A percentile compares a stretch with the other conserved stretches of the same genome.
phyloP scores from a whole-genome alignment of 2,113 vertebrate genomes.

The Promerops cafer region DNA sequence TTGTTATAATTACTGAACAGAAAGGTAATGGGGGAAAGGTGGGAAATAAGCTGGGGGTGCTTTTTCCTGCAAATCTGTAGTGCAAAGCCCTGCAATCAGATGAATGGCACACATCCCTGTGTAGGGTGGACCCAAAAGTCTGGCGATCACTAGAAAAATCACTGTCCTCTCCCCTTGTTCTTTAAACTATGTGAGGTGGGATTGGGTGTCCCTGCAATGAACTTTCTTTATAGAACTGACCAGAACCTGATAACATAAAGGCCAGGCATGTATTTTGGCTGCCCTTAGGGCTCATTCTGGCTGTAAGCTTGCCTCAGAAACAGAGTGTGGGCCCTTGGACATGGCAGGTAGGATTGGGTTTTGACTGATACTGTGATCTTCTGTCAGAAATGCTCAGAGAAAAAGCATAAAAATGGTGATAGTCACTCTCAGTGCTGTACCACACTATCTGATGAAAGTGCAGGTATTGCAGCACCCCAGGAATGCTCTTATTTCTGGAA shows the following conservation, averaged over 20 bases:
- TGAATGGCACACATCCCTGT: neutral
- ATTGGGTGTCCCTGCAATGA: neutral
- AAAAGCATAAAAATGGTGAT: neutral
- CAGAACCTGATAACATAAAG: neutral
- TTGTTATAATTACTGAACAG: neutral
- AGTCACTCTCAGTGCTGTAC: neutral
- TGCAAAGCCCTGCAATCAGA: neutral
- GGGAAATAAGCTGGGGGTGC: neutral
- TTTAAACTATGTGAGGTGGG: neutral
- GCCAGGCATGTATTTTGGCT: neutral
- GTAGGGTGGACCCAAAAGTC: neutral
- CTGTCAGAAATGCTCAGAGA: neutral
- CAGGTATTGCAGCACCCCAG: neutral
- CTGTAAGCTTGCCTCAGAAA: neutral
- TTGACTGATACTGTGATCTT: neutral
- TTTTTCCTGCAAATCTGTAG: rapidly evolving
- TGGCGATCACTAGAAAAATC: neutral
- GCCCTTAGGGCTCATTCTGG: neutral
- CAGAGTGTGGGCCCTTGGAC: neutral
- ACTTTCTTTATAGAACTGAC: neutral
- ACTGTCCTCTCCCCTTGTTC: neutral
- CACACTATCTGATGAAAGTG: neutral
- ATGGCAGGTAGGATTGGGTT: neutral
- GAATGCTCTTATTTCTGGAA: neutral
- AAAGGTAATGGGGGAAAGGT: neutral